Evolutionary conservation across 2,113 vertebrate genomes (phyloP).

Genomic region (Engystomops pustulosus): DNA sequence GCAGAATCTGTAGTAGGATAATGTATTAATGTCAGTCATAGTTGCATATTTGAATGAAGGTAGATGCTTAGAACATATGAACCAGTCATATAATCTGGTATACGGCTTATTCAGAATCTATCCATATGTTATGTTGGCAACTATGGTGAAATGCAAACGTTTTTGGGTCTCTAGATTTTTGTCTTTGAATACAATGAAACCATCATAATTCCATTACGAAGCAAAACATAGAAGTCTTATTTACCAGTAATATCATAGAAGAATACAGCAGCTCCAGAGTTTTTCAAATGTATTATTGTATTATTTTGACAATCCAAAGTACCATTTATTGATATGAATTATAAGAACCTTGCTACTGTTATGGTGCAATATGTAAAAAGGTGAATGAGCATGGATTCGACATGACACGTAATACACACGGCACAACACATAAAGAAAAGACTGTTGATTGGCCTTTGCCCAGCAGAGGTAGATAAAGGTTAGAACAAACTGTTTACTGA

Average conservation of each 20-base stretch:
- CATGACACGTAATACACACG: slow-evolving; percentile 58
- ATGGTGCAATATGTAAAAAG: slow-evolving; percentile 60
- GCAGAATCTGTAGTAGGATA: too few relatives aligned
- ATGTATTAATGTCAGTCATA: background rate
- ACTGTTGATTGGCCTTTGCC: slow-evolving; percentile 66
- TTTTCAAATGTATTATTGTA: slow-evolving; percentile 54
- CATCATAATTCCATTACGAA: slow-evolving; percentile 19
- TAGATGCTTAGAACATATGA: background rate
- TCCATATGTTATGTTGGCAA: background rate
- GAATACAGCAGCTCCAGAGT: slow-evolving; percentile 48
- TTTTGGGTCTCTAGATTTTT: background rate
- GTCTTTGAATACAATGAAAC: background rate
- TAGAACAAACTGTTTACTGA: slow-evolving; percentile 72
- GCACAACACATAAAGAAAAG: slow-evolving; percentile 61
- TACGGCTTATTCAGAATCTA: background rate
- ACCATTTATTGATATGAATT: slow-evolving; percentile 51
- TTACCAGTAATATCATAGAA: slow-evolving; percentile 62
- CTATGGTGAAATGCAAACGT: background rate
- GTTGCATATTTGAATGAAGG: background rate
- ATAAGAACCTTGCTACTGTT: slow-evolving; percentile 54
- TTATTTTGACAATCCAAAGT: slow-evolving; percentile 52
- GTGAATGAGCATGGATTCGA: slow-evolving; percentile 52
- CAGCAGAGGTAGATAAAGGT: slow-evolving; percentile 70
- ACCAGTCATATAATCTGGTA: background rate
- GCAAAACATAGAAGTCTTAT: slow-evolving; percentile 52